phyloP scores from a whole-genome alignment of 2,113 vertebrate species.

The Poecile atricapillus region DNA sequence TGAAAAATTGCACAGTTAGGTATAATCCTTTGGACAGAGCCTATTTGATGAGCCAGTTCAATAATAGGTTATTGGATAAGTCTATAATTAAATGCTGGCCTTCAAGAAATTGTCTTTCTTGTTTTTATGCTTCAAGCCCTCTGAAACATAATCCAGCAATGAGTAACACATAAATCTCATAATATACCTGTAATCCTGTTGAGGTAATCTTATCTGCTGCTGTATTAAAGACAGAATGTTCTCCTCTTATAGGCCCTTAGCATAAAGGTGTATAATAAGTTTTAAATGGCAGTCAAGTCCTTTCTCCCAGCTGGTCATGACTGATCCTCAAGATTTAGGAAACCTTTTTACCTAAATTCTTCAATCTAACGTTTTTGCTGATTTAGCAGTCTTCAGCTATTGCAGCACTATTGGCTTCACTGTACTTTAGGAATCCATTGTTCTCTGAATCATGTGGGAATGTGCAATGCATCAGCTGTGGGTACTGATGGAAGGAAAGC shows the following conservation, averaged over 20 bases:
- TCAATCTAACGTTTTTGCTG: not conserved
- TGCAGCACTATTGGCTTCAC: not conserved
- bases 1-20: constrained; percentile 8
- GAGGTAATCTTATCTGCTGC: constrained; percentile 8
- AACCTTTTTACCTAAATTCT: not conserved
- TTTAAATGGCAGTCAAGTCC: not conserved
- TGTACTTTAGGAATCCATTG: not conserved
- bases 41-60: not conserved
- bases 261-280: not conserved
- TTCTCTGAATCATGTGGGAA: not conserved
- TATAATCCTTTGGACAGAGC: constrained; percentile 31
- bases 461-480: not conserved
- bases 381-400: not conserved
- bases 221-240: constrained; percentile 1
- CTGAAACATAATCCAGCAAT: constrained; percentile 26
- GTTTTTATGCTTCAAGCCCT: constrained; percentile 22
- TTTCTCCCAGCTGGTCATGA: not conserved
- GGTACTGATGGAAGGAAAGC: not conserved
- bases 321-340: not conserved
- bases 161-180: constrained; percentile 20
- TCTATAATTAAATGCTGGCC: constrained; percentile 11
- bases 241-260: not conserved
- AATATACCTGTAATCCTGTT: not conserved
- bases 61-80: constrained; percentile 30
- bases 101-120: constrained; percentile 30